phyloP scores from a whole-genome alignment of 2,797 vertebrate genomes.

The Eremophila alpestris region DNA sequence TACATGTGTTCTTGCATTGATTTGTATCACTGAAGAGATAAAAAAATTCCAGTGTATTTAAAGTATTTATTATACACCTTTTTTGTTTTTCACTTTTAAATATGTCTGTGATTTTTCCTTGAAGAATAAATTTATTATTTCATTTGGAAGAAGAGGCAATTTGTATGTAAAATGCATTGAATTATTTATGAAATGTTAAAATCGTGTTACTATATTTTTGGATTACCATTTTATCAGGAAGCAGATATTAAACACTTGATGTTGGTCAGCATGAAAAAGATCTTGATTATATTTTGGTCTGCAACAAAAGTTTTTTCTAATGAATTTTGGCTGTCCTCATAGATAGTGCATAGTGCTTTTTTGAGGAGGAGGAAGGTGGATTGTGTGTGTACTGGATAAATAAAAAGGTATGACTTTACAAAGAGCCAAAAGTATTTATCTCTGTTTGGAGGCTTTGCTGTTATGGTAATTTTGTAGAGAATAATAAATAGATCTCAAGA shows the following conservation, averaged over 20 bases:
- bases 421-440: constrained; percentile 27
- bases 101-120: not conserved
- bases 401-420: constrained; percentile 13
- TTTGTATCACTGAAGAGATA: not conserved
- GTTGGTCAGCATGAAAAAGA: not conserved
- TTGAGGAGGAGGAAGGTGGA: not conserved
- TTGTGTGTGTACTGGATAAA: constrained; percentile 6
- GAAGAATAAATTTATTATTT: constrained; percentile 13
- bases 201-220: not conserved
- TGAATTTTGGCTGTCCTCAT: not conserved
- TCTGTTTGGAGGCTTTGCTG: constrained; percentile 23
- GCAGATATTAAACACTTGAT: not conserved
- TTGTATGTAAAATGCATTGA: constrained; percentile 21
- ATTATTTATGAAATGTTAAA: constrained; percentile 36
- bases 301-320: not conserved
- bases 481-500: constrained; percentile 49
- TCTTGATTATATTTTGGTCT: not conserved
- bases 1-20: not conserved
- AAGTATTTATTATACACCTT: not conserved
- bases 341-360: not conserved
- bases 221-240: not conserved
- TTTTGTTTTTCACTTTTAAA: not conserved
- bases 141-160: not conserved
- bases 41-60: not conserved
- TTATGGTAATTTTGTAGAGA: constrained; percentile 26